Evolutionary conservation across 2,113 vertebrate species (phyloP).

Genomic region (Neodontobutis hainanensis): DNA sequence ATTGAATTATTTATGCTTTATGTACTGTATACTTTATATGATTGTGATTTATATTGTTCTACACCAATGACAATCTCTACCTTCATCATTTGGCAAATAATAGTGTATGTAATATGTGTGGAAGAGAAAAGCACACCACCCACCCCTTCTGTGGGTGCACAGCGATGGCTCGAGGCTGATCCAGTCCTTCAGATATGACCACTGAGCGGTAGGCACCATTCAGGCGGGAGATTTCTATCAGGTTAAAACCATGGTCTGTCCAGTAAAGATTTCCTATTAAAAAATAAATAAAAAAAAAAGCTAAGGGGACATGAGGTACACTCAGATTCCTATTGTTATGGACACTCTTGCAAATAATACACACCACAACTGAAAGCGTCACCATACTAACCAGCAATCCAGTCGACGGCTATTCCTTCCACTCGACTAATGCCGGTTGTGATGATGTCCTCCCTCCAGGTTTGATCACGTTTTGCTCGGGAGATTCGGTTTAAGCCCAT

Average conservation of each 20-base stretch:
- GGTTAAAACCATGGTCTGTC: slow-evolving; percentile 97
- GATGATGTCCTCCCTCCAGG: slow-evolving; percentile 95
- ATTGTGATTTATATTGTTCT: no score
- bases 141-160: slow-evolving; percentile 93
- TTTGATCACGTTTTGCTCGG: slow-evolving; percentile 93
- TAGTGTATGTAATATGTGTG: background rate
- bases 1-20: no score
- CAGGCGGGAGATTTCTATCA: slow-evolving; percentile 94
- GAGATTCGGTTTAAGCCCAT: slow-evolving; percentile 98
- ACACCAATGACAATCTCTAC: no score
- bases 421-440: slow-evolving; percentile 95
- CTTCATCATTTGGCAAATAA: no score
- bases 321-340: background rate
- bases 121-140: background rate
- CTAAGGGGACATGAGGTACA: background rate
- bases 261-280: slow-evolving; percentile 94
- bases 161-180: slow-evolving; percentile 93
- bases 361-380: background rate
- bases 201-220: slow-evolving; percentile 94
- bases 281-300: slow-evolving; percentile 8
- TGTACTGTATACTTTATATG: no score
- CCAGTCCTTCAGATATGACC: slow-evolving; percentile 92
- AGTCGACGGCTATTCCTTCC: slow-evolving; percentile 96
- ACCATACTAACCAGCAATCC: slow-evolving; percentile 89
- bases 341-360: background rate